phyloP scores from a whole-genome alignment of 2,113 vertebrate genomes.

The Cynocephalus volans region DNA sequence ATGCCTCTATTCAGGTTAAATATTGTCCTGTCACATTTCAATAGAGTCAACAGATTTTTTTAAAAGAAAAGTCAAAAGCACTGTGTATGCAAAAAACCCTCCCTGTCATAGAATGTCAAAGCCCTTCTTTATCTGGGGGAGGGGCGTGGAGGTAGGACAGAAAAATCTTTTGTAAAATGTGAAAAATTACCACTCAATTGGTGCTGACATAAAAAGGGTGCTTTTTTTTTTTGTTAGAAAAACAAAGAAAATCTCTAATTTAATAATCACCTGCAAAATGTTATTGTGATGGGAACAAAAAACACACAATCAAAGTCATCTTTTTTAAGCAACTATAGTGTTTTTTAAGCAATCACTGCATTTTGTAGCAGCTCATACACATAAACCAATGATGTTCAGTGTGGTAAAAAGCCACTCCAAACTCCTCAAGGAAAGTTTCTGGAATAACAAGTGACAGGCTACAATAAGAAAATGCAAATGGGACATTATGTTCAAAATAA shows the following conservation, averaged over 20 bases:
- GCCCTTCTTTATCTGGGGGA: constrained; percentile 92
- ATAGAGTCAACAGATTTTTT: constrained; percentile 98
- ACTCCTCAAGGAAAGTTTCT: constrained; percentile 88
- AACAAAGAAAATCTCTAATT: constrained; percentile 99
- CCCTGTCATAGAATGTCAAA: constrained; percentile 97
- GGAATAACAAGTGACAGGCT: constrained; percentile 85
- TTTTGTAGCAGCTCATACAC: constrained; percentile 84
- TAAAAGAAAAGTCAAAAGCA: constrained; percentile 95
- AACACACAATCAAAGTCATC: constrained; percentile 94
- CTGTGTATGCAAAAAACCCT: constrained; percentile 94
- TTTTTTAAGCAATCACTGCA: constrained; percentile 88
- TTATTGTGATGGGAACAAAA: constrained; percentile 96
- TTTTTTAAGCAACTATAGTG: constrained; percentile 90
- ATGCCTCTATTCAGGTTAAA: constrained; percentile 98
- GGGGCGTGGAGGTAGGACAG: constrained; percentile 91
- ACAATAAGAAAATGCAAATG: constrained; percentile 80
- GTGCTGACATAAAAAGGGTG: constrained; percentile 95
- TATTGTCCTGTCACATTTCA: constrained; percentile 98
- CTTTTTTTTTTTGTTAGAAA: constrained; percentile 92
- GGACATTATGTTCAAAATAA: constrained; percentile 79
- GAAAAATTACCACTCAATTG: constrained; percentile 97
- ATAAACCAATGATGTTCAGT: constrained; percentile 84
- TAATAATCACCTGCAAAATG: constrained; percentile 98
- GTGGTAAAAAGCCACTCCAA: constrained; percentile 81
- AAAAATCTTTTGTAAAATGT: constrained; percentile 94